A percentile compares a stretch with the other conserved stretches of the same genome.
Evolutionary conservation across 2,113 vertebrate species (phyloP).

Genomic region (Alces alces): DNA sequence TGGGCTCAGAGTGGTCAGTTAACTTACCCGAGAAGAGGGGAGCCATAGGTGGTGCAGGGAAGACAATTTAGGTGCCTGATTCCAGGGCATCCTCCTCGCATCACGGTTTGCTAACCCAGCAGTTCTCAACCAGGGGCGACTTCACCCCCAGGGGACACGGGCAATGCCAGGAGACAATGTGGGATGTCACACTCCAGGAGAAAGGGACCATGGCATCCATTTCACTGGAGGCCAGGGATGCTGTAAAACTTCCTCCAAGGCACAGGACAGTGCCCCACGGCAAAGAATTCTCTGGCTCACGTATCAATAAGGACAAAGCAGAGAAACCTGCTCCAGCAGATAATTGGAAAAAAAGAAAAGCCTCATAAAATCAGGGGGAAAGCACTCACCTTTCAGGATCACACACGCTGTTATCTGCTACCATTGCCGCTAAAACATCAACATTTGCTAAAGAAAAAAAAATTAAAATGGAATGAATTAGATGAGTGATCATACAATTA

Average conservation of each 20-base stretch:
- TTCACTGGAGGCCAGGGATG: not conserved
- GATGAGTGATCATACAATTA: not conserved
- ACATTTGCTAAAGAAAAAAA: constrained; percentile 86
- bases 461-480: not conserved
- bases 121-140: not conserved
- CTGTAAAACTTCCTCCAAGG: not conserved
- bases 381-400: constrained; percentile 91
- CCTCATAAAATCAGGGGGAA: not conserved
- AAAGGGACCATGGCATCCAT: too few species aligned
- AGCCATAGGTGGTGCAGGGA: not conserved
- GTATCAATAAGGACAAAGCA: not conserved
- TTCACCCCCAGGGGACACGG: not conserved
- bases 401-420: constrained; percentile 84
- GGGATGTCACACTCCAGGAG: not conserved
- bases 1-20: not conserved
- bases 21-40: not conserved
- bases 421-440: constrained; percentile 94
- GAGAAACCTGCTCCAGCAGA: not conserved
- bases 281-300: not conserved
- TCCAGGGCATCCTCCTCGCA: not conserved
- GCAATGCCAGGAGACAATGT: not conserved
- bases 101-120: too few species aligned
- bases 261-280: not conserved
- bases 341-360: not conserved
- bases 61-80: not conserved